These are phyloP conservation scores for Rhizoglyphus robini DNA, from an alignment of 1,140 invertebrate genomes.

Conservation along the genomic window DNA sequence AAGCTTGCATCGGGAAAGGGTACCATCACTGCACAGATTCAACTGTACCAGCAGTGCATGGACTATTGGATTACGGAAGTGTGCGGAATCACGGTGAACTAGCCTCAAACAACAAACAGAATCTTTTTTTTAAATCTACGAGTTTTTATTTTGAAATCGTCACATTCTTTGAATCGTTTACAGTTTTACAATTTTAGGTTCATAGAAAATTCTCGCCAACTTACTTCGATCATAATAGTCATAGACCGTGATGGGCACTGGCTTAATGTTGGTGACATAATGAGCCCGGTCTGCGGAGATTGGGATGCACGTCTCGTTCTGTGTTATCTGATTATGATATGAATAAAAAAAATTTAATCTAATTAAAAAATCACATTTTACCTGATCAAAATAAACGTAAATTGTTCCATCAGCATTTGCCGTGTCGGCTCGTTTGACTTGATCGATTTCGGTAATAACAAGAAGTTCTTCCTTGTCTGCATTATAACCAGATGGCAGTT, in stretches of 20 bases:
- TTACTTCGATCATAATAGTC: constrained; percentile 78
- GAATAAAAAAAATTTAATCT: constrained; percentile 20
- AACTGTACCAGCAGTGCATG: constrained; percentile 31
- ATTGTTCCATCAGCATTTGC: constrained; percentile 57
- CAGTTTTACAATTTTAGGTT: no score
- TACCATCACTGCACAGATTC: constrained; percentile 27
- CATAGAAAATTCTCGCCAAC: no score
- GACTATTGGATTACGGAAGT: constrained; percentile 26
- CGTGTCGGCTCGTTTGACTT: constrained; percentile 65
- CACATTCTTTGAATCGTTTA: no score
- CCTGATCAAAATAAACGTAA: constrained; percentile 63
- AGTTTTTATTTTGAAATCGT: no score
- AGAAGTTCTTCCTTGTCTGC: constrained; percentile 67
- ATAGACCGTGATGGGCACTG: constrained; percentile 66
- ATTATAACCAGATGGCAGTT: no score
- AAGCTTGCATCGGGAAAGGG: constrained; percentile 18
- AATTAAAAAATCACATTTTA: constrained; percentile 25
- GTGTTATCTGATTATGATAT: constrained; percentile 51
- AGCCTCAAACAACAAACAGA: background rate
- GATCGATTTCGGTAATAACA: constrained; percentile 54
- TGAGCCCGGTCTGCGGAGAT: constrained; percentile 67
- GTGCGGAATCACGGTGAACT: constrained; percentile 21
- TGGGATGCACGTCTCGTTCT: constrained; percentile 60
- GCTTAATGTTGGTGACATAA: constrained; percentile 68
- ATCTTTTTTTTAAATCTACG: no score